These are phyloP conservation scores for Philopedon plagiatum DNA, from an alignment of 2,888 invertebrate species.

Conservation along the genomic window DNA sequence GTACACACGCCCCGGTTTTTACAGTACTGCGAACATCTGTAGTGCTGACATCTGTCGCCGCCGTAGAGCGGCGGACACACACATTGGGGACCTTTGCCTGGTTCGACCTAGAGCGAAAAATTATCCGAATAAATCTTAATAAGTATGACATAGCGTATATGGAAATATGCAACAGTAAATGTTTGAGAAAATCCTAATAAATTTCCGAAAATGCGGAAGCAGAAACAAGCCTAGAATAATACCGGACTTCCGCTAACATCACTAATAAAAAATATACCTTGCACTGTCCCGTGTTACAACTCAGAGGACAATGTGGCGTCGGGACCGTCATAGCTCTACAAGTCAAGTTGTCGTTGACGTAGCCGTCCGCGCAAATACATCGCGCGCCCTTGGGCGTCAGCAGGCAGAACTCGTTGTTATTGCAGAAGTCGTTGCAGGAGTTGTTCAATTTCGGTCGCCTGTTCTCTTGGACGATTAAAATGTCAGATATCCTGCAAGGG, in stretches of 20 bases:
- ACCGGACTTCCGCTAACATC: background rate
- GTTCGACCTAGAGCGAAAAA: conserved; percentile 16
- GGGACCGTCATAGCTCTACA: conserved; percentile 60
- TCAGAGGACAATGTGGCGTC: conserved; percentile 68
- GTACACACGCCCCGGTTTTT: conserved; percentile 75
- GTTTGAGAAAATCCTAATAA: no score
- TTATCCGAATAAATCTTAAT: no score
- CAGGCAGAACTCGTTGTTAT: conserved; percentile 75
- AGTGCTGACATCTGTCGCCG: conserved; percentile 78
- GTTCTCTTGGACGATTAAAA: conserved; percentile 77
- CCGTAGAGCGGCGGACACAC: conserved; percentile 76
- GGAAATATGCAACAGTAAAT: no score
- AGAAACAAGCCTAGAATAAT: no score
- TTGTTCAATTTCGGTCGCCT: conserved; percentile 73
- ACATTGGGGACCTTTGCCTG: conserved; percentile 73
- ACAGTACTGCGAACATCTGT: conserved; percentile 79
- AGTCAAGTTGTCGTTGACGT: conserved; percentile 65
- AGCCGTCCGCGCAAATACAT: conserved; percentile 66
- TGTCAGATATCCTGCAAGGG: conserved; percentile 74
- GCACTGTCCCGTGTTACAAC: conserved; percentile 77
- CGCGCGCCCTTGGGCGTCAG: conserved; percentile 64
- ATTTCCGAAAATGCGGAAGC: no score
- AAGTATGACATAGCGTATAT: no score
- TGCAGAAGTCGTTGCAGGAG: conserved; percentile 76
- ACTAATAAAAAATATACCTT: conserved; percentile 59